Evolutionary conservation across 2,797 vertebrate genomes (phyloP), one percentile per base, ranked within the genome.

Genomic region (Danionella dracula): DNA sequence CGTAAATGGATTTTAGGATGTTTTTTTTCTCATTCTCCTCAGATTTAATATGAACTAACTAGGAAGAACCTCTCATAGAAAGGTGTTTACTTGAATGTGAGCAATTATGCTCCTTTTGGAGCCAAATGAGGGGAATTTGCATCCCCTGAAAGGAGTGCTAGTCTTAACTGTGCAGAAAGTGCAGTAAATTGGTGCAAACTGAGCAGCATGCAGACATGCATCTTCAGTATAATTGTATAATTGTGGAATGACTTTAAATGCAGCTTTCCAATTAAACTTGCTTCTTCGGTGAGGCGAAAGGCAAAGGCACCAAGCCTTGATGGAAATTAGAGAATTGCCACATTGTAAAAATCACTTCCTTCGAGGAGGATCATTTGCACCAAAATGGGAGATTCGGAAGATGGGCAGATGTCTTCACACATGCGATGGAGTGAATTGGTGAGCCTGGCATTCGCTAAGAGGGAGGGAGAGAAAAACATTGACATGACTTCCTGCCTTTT

Each of bases 381-480:
- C 85, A 90, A 90, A 90, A 90, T 88, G 84, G 86, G 84, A 87
- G 84, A 88, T 88, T 85, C 86, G 87, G 85, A 89, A 90, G 87
- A 86, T 89, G 86, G 89, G 86, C 89, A 90, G 89, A 90, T 91
- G 90, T 91, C 90, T 90, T 87, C 84, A 89, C 89, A 89, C 86
- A 88, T 82, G 86, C 85, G 81, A 79, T 77, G 79, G 78, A 84
- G 86, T 87, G 82, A 89, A 87, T 88, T 86, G 69, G 71, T 64
- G 59, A 53, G 55, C 72, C 63, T 66, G 71, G 58, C 77, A 64
- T 76, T 68, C 38, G 66, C 20, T 45, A 9, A 82, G 82, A 80
- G 45, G 75, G 82, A 84, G 84, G 72, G 75, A 79, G 81, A 65
- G 70, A 84, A 78, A 82, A 80, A 64, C 81, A 82, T 79, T 78